Evolutionary conservation across 2,888 invertebrate genomes (phyloP), one percentile per base, ranked within the genome.

Genomic region (Mythimna lalbum): DNA sequence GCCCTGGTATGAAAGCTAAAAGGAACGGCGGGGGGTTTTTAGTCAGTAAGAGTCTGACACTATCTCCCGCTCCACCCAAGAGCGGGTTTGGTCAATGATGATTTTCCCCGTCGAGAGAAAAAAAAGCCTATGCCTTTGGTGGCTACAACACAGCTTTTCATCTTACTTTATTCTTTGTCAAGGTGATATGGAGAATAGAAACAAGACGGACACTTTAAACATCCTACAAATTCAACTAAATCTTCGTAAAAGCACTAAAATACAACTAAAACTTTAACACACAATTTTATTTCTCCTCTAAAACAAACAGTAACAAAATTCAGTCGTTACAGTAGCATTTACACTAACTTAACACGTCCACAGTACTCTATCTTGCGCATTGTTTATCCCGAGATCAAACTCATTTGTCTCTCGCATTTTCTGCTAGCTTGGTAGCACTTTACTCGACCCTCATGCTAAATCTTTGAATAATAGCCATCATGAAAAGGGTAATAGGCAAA

Each of bases 391-490:
- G 9, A 55, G 47, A 69, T 79, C 70, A 53, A 47, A 63, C 55
- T 69, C 67, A 79, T 82, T 82, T 82, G 69, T 82, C 85, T 79
- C 67, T 69, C 23, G 36, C 17, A 69, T 78, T 60, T 68, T 55
- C 53, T 73, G 19, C 55, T 56, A 21, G 5, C 63, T 63, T 36
- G 36, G 53, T 69, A 64, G 21, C 56, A 33, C 27, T 61, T 47
- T 43, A 52, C 31, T n/a, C 60, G 17, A 23, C 59, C 31, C 47
- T 55, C 21, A 23, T 65, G 33, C 63, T 67, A 69, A 69, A 61
- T 69, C 74, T 64, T 55, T 69, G 61, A 59, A 74, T 67, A 79
- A 69, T 55, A 53, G 50, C n/a, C 36, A 36, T 6, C 31, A n/a
- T n/a, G n/a, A n/a, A n/a, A n/a, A n/a, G n/a, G n/a, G n/a, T n/a